Evolutionary conservation across 2,797 vertebrate genomes (phyloP).

Genomic region (Oreonectes daqikongensis): DNA sequence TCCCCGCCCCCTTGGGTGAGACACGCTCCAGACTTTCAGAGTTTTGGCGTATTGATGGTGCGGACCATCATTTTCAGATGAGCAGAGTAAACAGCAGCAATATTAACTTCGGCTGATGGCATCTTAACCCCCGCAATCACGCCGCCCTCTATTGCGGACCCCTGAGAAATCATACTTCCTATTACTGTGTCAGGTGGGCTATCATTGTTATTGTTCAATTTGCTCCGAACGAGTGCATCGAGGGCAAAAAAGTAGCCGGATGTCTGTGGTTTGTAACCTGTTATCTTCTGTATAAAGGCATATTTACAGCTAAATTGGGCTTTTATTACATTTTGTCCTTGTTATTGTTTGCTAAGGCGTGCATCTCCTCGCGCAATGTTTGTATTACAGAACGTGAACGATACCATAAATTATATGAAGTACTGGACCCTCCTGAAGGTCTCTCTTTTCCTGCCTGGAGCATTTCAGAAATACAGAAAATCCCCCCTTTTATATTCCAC

Average conservation of each 20-base stretch:
- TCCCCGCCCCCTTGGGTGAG: constrained; percentile 13
- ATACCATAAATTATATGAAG: not conserved
- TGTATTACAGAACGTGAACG: too few species aligned
- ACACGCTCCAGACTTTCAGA: constrained; percentile 18
- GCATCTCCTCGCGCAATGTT: not conserved
- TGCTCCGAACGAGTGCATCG: constrained; percentile 6
- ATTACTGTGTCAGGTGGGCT: constrained; percentile 18
- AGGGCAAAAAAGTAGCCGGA: not conserved
- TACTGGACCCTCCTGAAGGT: constrained; percentile 6
- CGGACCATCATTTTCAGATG: not conserved
- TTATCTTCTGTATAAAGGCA: not conserved
- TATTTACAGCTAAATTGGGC: not conserved
- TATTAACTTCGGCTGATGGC: constrained; percentile 18
- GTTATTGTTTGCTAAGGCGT: not conserved
- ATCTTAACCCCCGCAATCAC: not conserved
- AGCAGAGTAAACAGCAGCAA: constrained; percentile 6
- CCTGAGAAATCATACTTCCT: constrained; percentile 12
- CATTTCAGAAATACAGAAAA: constrained; percentile 20
- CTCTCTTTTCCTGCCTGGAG: constrained; percentile 8
- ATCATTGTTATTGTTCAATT: constrained; percentile 11
- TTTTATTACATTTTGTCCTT: not conserved
- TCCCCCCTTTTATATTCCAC: not conserved
- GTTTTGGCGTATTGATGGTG: not conserved
- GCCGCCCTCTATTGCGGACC: not conserved
- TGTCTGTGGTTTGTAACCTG: too few species aligned